A percentile compares a stretch with the other conserved stretches of the same genome.
These are phyloP conservation scores for Garrulus glandarius DNA, from an alignment of 2,797 vertebrate genomes.

Conservation along the genomic window DNA sequence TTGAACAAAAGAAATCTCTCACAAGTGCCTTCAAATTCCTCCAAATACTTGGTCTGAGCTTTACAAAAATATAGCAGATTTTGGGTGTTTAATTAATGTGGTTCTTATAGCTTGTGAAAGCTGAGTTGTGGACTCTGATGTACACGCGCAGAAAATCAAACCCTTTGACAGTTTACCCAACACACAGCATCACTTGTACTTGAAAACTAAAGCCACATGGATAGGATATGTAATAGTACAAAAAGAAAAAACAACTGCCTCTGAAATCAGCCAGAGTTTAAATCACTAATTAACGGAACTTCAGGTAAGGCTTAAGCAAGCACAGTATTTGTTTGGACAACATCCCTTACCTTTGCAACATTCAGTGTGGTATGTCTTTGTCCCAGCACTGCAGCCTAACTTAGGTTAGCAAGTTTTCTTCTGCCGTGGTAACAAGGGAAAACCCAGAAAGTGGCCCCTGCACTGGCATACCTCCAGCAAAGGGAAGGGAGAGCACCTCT, in stretches of 20 bases:
- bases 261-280: neutral
- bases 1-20: neutral
- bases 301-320: neutral
- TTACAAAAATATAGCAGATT: neutral
- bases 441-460: neutral
- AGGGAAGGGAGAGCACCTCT: rapidly evolving
- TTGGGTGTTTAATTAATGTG: neutral
- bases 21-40: neutral
- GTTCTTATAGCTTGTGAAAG: neutral
- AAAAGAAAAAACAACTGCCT: neutral
- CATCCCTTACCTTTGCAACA: neutral
- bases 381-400: neutral
- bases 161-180: neutral
- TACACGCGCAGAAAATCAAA: neutral
- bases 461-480: neutral
- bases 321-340: neutral
- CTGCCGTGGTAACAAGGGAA: neutral
- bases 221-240: neutral
- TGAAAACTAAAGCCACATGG: neutral
- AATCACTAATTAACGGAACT: neutral
- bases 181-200: neutral
- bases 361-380: neutral
- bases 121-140: neutral
- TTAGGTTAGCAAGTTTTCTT: neutral
- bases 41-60: neutral